Percentiles rank a stretch among this genome's conserved stretches.
Evolutionary conservation across 2,113 vertebrate species (phyloP).

Genomic region (Chaetura pelagica): DNA sequence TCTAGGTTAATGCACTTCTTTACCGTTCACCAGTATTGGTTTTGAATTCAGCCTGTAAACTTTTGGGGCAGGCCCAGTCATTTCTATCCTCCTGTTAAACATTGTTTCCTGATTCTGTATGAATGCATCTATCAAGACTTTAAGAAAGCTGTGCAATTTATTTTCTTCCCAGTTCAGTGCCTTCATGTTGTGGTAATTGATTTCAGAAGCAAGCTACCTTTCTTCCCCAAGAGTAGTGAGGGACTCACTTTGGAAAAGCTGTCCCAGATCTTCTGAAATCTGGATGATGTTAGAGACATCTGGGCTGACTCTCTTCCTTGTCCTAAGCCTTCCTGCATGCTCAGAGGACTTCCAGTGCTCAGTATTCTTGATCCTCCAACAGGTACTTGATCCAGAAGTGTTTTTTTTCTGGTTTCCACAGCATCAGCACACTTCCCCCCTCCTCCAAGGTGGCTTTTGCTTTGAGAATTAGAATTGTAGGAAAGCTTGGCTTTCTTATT

Average conservation of each 20-base stretch:
- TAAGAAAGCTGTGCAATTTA: background rate
- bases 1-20: background rate
- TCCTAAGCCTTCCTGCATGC: background rate
- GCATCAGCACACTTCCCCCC: too few relatives aligned
- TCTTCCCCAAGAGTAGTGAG: background rate
- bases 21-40: background rate
- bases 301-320: background rate
- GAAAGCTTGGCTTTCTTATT: background rate
- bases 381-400: background rate
- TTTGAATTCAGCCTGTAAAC: background rate
- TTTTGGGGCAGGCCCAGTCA: background rate
- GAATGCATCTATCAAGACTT: background rate
- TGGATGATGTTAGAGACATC: background rate
- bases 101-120: background rate
- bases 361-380: background rate
- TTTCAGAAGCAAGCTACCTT: background rate
- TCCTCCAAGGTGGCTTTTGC: background rate
- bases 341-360: background rate
- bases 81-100: background rate
- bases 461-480: background rate
- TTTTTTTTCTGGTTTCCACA: constrained; percentile 34
- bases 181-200: background rate
- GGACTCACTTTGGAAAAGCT: background rate
- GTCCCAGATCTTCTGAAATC: background rate
- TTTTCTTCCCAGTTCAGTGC: background rate